These are phyloP conservation scores for Callorhinus ursinus DNA, from an alignment of 2,113 vertebrate species.

Conservation along the genomic window DNA sequence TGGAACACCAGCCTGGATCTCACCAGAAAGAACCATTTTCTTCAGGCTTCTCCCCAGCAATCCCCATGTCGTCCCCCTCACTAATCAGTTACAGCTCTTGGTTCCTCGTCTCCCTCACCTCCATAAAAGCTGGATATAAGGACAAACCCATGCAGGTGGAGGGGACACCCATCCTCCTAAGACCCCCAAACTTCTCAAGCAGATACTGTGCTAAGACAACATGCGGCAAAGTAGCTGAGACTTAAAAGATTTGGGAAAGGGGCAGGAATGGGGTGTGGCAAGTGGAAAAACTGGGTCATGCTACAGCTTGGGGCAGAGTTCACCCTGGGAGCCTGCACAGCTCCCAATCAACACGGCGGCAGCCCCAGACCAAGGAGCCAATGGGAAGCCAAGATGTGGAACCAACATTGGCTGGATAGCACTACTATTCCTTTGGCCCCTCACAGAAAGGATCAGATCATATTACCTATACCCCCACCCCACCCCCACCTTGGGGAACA, in stretches of 20 bases:
- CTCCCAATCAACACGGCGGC: slow-evolving; percentile 41
- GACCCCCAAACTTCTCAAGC: slow-evolving; percentile 24
- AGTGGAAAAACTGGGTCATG: slow-evolving; percentile 86
- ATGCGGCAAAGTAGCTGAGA: slow-evolving; percentile 42
- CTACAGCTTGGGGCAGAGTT: slow-evolving; percentile 83
- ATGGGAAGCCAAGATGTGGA: not conserved
- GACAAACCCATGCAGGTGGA: not conserved
- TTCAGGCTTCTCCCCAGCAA: slow-evolving; percentile 21
- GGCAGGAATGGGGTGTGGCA: slow-evolving; percentile 83
- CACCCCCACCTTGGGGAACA: not conserved
- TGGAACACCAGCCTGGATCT: slow-evolving; percentile 46
- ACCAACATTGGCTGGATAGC: not conserved
- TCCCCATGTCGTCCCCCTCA: not conserved
- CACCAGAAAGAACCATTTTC: slow-evolving; percentile 56
- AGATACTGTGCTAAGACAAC: slow-evolving; percentile 13
- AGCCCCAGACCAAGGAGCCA: not conserved
- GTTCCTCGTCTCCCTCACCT: not conserved
- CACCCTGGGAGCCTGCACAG: slow-evolving; percentile 70
- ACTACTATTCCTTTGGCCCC: not conserved
- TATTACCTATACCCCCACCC: not conserved
- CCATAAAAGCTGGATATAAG: not conserved
- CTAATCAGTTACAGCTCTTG: not conserved
- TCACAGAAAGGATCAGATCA: not conserved
- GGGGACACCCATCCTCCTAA: not conserved
- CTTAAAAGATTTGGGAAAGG: slow-evolving; percentile 76